These are phyloP conservation scores for Platyscapa corneri DNA, from an alignment of 1,140 invertebrate species.

Conservation along the genomic window DNA sequence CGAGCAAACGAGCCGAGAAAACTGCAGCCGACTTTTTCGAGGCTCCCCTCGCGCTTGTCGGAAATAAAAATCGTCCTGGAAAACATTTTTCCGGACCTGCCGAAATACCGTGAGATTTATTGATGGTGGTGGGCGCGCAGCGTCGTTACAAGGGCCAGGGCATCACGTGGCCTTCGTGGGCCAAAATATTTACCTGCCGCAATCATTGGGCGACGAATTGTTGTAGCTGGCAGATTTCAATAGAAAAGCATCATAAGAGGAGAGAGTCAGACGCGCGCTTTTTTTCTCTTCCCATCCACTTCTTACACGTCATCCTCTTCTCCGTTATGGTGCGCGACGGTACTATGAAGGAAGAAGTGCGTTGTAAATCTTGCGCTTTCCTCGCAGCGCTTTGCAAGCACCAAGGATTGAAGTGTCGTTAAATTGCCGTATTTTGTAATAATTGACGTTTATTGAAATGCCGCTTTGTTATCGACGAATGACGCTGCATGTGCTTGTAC, in stretches of 20 bases:
- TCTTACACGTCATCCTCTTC: not conserved
- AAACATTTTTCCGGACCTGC: not conserved
- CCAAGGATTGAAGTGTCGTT: constrained; percentile 27
- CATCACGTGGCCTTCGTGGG: constrained; percentile 30
- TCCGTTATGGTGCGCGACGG: not conserved
- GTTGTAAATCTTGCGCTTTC: constrained; percentile 33
- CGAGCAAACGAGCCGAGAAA: not conserved
- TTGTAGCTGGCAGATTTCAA: not conserved
- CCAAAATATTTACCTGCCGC: constrained; percentile 47
- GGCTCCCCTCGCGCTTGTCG: not conserved
- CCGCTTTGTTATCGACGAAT: constrained; percentile 6
- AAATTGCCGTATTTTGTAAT: constrained; percentile 34
- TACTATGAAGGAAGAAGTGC: not conserved
- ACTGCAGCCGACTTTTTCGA: constrained; percentile 39
- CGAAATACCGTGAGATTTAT: constrained; percentile 35
- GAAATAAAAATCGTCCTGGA: constrained; percentile 8
- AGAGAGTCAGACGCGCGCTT: not conserved
- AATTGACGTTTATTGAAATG: constrained; percentile 40
- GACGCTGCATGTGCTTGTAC: constrained; percentile 41
- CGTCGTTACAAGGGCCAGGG: constrained; percentile 14
- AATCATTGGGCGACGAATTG: constrained; percentile 20
- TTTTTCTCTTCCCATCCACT: not conserved
- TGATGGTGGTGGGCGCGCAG: not conserved
- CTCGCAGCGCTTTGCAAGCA: not conserved
- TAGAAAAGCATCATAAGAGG: not conserved